phyloP scores from a whole-genome alignment of 2,888 invertebrate species.

The Luperina nickerlii region DNA sequence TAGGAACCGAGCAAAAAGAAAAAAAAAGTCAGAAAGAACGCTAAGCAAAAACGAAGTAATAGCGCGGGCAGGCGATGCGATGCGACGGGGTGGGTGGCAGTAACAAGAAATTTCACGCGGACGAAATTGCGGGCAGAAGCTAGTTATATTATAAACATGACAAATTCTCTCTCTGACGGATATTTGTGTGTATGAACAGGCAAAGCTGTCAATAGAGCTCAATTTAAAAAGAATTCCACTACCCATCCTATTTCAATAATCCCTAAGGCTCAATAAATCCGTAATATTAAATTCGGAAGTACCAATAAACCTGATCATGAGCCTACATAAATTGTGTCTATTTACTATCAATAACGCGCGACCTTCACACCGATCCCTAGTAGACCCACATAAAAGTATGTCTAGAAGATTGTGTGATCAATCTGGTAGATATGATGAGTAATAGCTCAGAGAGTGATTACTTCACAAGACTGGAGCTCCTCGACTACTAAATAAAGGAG shows the following conservation, averaged over 20 bases:
- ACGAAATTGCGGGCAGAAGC: no score
- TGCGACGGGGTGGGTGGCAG: no score
- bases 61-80: no score
- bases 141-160: background rate
- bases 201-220: background rate
- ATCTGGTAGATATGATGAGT: constrained; percentile 50
- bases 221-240: constrained; percentile 11
- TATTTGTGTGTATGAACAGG: background rate
- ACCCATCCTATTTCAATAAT: constrained; percentile 22
- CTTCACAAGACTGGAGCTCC: constrained; percentile 14
- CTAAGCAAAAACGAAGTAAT: no score
- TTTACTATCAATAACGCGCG: constrained; percentile 46
- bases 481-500: constrained; percentile 24
- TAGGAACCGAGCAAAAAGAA: no score
- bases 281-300: constrained; percentile 38
- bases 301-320: constrained; percentile 39
- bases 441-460: constrained; percentile 36
- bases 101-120: no score
- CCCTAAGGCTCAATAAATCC: constrained; percentile 23
- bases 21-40: no score
- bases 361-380: constrained; percentile 13
- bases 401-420: constrained; percentile 48
- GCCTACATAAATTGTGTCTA: constrained; percentile 47
- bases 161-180: background rate
- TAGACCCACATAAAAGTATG: constrained; percentile 38